Conservation (phyloP, 1,140 invertebrate genomes). For the Augochlora pura region DNA sequence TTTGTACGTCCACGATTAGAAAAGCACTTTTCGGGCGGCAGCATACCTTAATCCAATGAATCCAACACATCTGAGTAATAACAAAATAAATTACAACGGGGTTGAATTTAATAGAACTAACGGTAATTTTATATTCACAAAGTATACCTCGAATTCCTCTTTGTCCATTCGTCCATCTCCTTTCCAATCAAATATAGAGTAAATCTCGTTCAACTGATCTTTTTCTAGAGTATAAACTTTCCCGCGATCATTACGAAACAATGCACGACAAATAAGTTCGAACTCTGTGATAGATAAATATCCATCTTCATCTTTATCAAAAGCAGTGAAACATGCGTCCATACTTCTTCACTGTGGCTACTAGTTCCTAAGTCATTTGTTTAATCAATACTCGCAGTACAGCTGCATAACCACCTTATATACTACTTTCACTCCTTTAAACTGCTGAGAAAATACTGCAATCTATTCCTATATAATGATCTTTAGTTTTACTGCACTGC, state of each 20-base stretch:
- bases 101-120: not conserved
- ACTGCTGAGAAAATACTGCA: conserved; percentile 34
- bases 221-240: conserved; percentile 90
- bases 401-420: conserved; percentile 33
- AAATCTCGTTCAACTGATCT: conserved; percentile 87
- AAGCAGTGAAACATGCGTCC: conserved; percentile 93
- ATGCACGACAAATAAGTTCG: conserved; percentile 88
- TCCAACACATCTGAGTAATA: conserved; percentile 84
- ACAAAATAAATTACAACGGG: not conserved
- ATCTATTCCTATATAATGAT: conserved; percentile 25
- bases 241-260: conserved; percentile 92
- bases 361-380: conserved; percentile 71
- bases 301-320: conserved; percentile 93
- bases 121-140: not conserved
- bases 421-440: not conserved
- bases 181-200: conserved; percentile 89
- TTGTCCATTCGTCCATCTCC: conserved; percentile 89
- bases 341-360: conserved; percentile 80
- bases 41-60: conserved; percentile 89
- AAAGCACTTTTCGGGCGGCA: conserved; percentile 91
- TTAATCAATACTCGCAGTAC: conserved; percentile 74
- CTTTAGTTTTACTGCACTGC: conserved; percentile 15
- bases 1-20: conserved; percentile 97
- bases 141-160: conserved; percentile 87
- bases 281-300: conserved; percentile 90